Conservation (phyloP, 2,888 invertebrate species). For the Leptinotarsa tumamoca region DNA sequence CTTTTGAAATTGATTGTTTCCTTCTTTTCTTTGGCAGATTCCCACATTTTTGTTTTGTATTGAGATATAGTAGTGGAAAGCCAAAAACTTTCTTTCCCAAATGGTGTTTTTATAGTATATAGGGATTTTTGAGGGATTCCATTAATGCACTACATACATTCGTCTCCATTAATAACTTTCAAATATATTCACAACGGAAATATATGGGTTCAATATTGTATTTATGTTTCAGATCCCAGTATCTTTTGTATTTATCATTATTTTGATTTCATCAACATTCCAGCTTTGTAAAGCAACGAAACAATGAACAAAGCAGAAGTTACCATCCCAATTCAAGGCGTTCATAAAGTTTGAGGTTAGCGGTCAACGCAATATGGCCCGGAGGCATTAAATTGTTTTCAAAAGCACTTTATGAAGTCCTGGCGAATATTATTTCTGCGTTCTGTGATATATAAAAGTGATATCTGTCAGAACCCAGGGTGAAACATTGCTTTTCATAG, state of each 20-base stretch:
- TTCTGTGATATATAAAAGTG: slow-evolving; percentile 45
- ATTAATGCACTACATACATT: too few species aligned
- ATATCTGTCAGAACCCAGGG: slow-evolving; percentile 33
- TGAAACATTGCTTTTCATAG: slow-evolving; percentile 23
- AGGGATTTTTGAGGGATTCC: too few species aligned
- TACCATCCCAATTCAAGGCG: slow-evolving; percentile 21
- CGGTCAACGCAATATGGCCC: slow-evolving; percentile 41
- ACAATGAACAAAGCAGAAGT: slow-evolving; percentile 24
- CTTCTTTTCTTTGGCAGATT: too few species aligned
- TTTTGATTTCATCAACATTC: neutral
- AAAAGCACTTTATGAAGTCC: slow-evolving; percentile 44
- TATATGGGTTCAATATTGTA: too few species aligned
- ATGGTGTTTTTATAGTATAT: too few species aligned
- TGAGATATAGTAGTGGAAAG: too few species aligned
- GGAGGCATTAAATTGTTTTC: slow-evolving; percentile 43
- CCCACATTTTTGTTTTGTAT: too few species aligned
- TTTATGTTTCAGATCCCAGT: neutral
- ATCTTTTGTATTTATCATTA: neutral
- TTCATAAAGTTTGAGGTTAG: slow-evolving; percentile 26
- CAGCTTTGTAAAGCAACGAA: neutral
- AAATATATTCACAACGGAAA: too few species aligned
- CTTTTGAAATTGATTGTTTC: too few species aligned
- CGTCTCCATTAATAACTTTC: too few species aligned
- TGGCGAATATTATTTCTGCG: slow-evolving; percentile 47
- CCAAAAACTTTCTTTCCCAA: too few species aligned